Base-by-base conservation (phyloP, 1,140 invertebrate species). In the Zophobas morio region DNA sequence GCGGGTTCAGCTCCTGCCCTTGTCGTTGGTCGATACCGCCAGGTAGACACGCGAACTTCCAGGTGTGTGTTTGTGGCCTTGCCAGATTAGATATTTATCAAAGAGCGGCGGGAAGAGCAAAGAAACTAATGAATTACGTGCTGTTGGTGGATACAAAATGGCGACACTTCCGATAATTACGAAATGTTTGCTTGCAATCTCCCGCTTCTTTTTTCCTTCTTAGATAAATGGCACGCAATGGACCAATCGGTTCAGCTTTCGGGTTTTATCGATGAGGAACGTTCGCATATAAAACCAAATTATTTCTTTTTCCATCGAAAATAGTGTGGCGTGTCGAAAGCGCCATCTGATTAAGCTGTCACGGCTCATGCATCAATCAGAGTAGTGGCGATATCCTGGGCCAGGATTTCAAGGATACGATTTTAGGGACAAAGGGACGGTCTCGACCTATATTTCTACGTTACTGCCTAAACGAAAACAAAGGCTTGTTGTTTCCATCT, bases 51-150 rank as follows among this genome's bases (percentile, higher is more conserved):
- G 60, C 60, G 20, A 66, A 66, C 60, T 66, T 66, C 39, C 60
- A 66, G 60, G 60, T 66, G 60, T 66, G 60, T 66, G 60, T 66
- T 66, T 66, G 60, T 66, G 60, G 60, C 60, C 60, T 66, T 66
- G 60, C 60, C 39, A 66, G 60, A 66, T 66, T 66, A 66, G 60
- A 66, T 66, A 66, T 66, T 66, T 66, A 66, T 66, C 60, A 42
- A 36, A 66, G 39, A 66, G 60, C 60, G 20, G 60, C 60, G 42
- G 60, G 60, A 66, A 66, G 60, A 66, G 60, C 60, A 66, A 51
- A 66, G 60, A n/a, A 66, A 20, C 60, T 66, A 66, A 66, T 66
- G 39, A 66, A 66, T 66, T 66, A 66, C 60, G 37, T 40, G 60
- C n/a, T n/a, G 8, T n/a, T 4, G 1, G 37, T 32, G 39, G 60